phyloP scores from a whole-genome alignment of 2,113 vertebrate genomes.

The Chauna torquata region DNA sequence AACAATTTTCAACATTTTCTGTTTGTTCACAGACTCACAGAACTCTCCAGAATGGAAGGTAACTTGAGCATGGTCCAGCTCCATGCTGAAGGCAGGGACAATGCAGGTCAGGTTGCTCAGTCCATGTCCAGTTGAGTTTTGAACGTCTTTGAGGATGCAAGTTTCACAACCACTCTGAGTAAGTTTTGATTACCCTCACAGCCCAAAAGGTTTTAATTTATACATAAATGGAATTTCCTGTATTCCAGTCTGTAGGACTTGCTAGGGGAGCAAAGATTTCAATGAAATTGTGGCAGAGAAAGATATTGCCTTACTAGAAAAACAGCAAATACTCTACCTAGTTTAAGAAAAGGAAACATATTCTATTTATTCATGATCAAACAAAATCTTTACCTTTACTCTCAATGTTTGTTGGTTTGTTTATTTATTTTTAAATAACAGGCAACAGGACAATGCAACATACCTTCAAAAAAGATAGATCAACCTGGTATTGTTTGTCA shows the following conservation, averaged over 20 bases:
- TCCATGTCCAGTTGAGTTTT: background rate
- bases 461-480: background rate
- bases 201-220: background rate
- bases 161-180: background rate
- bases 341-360: background rate
- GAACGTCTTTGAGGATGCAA: background rate
- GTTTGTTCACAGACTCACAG: background rate
- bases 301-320: background rate
- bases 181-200: background rate
- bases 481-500: background rate
- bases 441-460: background rate
- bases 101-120: background rate
- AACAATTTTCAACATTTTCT: background rate
- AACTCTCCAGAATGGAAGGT: background rate
- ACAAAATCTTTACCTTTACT: background rate
- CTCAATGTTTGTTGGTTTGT: background rate
- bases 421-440: background rate
- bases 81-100: background rate
- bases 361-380: background rate
- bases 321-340: background rate
- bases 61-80: background rate
- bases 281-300: background rate
- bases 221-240: background rate
- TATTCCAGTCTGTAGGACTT: background rate
- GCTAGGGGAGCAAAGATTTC: background rate